Conservation (phyloP, 2,113 vertebrate species). For the Cariama cristata region DNA sequence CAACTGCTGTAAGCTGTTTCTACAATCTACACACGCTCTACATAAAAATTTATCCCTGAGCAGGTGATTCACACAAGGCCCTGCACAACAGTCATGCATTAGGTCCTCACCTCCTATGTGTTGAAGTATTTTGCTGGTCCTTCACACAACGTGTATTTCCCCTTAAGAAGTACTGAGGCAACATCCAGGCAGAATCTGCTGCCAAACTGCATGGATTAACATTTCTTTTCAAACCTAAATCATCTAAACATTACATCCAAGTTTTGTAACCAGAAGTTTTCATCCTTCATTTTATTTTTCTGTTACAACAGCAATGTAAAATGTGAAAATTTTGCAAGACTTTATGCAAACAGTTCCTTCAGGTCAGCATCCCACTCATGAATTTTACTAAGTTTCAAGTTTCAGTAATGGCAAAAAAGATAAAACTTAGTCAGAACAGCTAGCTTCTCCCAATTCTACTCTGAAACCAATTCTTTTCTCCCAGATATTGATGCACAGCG, state of each 20-base stretch:
- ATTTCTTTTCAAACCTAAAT: background rate
- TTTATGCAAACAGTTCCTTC: background rate
- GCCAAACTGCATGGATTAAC: background rate
- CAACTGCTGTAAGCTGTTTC: background rate
- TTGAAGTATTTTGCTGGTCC: background rate
- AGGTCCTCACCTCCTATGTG: background rate
- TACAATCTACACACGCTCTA: background rate
- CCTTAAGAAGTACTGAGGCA: background rate
- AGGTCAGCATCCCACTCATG: background rate
- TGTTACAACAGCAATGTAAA: background rate
- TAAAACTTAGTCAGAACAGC: background rate
- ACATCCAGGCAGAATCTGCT: background rate
- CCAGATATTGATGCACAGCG: background rate
- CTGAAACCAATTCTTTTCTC: background rate
- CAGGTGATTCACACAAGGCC: background rate
- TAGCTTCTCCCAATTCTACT: background rate
- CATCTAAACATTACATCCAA: background rate
- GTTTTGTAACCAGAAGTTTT: background rate
- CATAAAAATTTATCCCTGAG: background rate
- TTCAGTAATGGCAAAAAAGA: background rate
- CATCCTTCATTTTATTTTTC: background rate
- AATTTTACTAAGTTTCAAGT: background rate
- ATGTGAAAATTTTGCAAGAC: background rate
- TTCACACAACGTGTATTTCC: background rate
- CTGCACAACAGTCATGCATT: background rate